phyloP scores from a whole-genome alignment of 1,140 invertebrate species.

The Neodiprion pinetum region DNA sequence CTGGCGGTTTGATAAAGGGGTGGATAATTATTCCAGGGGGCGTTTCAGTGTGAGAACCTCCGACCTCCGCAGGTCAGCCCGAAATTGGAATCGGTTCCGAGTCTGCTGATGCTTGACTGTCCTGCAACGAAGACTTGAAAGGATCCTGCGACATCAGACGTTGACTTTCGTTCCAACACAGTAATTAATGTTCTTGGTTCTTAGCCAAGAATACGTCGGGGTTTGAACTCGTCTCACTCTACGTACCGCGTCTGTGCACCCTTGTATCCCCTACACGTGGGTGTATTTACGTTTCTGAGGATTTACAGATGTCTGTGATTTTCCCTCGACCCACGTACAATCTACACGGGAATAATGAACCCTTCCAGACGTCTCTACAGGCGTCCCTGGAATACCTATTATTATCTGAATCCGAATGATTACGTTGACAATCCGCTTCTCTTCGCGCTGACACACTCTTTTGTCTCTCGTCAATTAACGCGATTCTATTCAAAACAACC shows the following conservation, averaged over 20 bases:
- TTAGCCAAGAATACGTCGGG: background rate
- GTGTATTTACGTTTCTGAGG: background rate
- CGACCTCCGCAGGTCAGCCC: too few relatives aligned
- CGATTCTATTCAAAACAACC: slow-evolving; percentile 32
- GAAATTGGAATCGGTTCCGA: background rate
- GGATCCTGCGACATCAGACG: background rate
- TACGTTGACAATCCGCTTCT: slow-evolving; percentile 9
- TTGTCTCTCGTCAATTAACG: slow-evolving; percentile 41
- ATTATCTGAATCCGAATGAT: background rate
- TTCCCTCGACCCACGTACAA: background rate
- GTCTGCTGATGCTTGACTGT: too few relatives aligned
- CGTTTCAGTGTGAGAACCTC: too few relatives aligned
- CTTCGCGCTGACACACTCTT: slow-evolving; percentile 30
- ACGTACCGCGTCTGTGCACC: background rate
- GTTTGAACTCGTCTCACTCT: background rate
- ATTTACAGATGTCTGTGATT: background rate
- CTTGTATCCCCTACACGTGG: background rate
- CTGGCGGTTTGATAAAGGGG: background rate
- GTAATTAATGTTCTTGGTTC: background rate
- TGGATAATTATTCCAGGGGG: background rate
- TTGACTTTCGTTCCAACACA: background rate
- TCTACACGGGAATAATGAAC: background rate
- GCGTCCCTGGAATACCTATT: slow-evolving; percentile 1
- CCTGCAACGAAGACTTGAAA: background rate
- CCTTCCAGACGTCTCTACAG: background rate